Evolutionary conservation across 2,888 invertebrate species (phyloP).

Genomic region (Aleiodes alternator): DNA sequence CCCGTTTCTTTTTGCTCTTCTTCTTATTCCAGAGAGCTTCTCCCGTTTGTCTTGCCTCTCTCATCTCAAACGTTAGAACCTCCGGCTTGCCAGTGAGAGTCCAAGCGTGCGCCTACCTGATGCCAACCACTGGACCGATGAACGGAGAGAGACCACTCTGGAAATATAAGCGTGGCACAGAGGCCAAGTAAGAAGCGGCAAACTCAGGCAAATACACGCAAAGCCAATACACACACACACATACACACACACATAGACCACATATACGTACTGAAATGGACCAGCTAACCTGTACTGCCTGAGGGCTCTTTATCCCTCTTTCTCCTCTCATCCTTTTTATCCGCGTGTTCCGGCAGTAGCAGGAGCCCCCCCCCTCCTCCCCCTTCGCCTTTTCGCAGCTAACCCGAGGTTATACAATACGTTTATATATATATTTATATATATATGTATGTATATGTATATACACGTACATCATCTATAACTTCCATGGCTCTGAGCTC

Average conservation of each 20-base stretch:
- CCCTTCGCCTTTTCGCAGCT: background rate
- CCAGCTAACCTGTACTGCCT: conserved; percentile 52
- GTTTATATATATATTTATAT: background rate
- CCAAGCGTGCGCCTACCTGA: too few species aligned
- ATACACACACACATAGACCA: background rate
- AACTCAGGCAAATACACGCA: conserved; percentile 7
- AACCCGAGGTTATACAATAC: background rate
- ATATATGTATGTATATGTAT: too few species aligned
- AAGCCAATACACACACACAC: background rate
- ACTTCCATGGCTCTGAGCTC: background rate
- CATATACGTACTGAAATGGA: too few species aligned
- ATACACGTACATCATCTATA: conserved; percentile 7
- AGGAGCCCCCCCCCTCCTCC: conserved; percentile 1
- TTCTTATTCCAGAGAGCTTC: conserved; percentile 17
- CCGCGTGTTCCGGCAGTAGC: conserved; percentile 54
- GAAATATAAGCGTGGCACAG: too few species aligned
- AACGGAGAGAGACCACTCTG: conserved; percentile 39
- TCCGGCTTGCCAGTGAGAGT: background rate
- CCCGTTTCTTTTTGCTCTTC: conserved; percentile 21
- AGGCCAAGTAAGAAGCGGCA: too few species aligned
- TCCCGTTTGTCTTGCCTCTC: conserved; percentile 19
- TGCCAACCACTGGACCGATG: conserved; percentile 27
- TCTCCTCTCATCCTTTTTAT: background rate
- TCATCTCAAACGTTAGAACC: conserved; percentile 14
- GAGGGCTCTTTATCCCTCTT: conserved; percentile 37